Conservation (phyloP, 2,113 vertebrate genomes). For the Sorex fumeus region DNA sequence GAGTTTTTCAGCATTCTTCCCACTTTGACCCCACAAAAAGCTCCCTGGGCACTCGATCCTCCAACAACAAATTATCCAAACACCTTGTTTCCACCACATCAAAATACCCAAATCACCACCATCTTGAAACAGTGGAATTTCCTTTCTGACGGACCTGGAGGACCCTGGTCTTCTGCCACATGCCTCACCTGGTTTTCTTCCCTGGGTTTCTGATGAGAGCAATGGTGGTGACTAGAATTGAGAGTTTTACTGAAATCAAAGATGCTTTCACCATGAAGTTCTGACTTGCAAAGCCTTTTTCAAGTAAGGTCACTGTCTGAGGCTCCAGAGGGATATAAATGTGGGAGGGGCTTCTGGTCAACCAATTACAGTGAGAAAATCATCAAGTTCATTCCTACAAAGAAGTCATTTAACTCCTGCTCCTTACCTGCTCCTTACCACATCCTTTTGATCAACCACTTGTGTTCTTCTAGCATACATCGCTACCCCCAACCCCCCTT, state of each 20-base stretch:
- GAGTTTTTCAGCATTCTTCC: not conserved
- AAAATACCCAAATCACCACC: not conserved
- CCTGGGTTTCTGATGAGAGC: not conserved
- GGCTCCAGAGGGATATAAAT: not conserved
- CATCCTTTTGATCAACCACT: not conserved
- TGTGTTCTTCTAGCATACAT: not conserved
- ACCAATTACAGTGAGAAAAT: not conserved
- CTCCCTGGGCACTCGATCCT: not conserved
- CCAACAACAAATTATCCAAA: not conserved
- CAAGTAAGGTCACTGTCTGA: conserved; percentile 12
- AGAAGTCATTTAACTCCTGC: not conserved
- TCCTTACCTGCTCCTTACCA: not conserved
- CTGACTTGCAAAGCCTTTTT: not conserved
- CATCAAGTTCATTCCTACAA: not conserved
- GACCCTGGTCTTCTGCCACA: not conserved
- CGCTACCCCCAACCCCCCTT: too few species aligned
- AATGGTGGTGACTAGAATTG: not conserved
- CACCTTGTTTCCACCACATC: not conserved
- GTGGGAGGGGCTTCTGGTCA: not conserved
- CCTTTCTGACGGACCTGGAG: not conserved
- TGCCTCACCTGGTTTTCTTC: not conserved
- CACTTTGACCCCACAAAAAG: not conserved
- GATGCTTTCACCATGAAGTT: not conserved
- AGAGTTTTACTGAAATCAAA: not conserved
- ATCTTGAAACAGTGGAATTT: not conserved